Evolutionary conservation across 2,888 invertebrate species (phyloP).

Genomic region (Agrochola litura): DNA sequence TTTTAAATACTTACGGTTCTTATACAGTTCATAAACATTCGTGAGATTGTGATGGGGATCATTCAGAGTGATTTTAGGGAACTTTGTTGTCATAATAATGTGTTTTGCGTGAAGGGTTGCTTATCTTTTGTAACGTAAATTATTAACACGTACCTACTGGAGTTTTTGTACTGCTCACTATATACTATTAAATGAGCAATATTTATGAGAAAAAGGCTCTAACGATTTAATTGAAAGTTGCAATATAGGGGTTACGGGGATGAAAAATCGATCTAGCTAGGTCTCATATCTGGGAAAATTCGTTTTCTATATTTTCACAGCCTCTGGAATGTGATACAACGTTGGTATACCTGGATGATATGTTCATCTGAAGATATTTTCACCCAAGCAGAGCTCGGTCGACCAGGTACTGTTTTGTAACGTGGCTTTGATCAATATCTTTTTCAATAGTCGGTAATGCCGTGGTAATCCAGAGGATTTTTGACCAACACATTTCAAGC

Average conservation of each 20-base stretch:
- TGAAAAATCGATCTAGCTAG: too few relatives aligned
- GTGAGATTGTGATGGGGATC: slow-evolving; percentile 33
- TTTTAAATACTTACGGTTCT: slow-evolving; percentile 63
- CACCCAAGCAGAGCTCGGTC: too few relatives aligned
- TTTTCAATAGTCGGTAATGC: background rate
- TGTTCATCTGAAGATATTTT: too few relatives aligned
- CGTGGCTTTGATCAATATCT: too few relatives aligned
- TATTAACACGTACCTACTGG: background rate
- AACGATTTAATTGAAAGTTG: too few relatives aligned
- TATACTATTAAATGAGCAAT: too few relatives aligned
- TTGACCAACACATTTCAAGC: background rate
- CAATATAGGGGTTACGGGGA: too few relatives aligned
- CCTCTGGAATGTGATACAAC: too few relatives aligned
- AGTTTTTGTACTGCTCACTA: background rate
- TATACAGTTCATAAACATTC: slow-evolving; percentile 54
- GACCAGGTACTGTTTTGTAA: background rate
- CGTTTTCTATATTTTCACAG: too few relatives aligned
- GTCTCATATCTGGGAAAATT: too few relatives aligned
- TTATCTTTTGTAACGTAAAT: background rate
- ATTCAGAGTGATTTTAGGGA: slow-evolving; percentile 17
- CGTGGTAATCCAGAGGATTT: background rate
- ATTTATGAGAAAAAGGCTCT: too few relatives aligned
- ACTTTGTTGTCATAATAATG: slow-evolving; percentile 13
- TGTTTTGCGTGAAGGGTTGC: background rate
- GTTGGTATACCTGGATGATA: too few relatives aligned